Evolutionary conservation across 35 echinoderm and acorn worm genomes (phyloP), one percentile per base, ranked within the genome.

Genomic region (Apostichopus californicus): DNA sequence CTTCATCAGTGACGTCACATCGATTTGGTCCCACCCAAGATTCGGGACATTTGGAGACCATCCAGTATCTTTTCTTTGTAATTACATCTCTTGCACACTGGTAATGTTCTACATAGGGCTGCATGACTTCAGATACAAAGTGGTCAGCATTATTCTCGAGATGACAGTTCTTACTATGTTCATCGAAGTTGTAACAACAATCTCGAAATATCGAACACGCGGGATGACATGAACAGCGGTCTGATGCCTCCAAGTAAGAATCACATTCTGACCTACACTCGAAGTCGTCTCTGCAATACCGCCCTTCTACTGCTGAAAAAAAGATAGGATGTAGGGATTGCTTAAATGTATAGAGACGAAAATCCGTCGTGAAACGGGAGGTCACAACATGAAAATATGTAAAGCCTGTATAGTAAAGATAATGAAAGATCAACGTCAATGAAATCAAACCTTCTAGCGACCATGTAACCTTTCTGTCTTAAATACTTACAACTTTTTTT

Each of bases 1-100:
- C 58, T 65, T 65, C 85, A 88, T 34, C 79, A 81, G n/a, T 73
- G 70, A 81, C 61, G 56, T 88, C 86, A 88, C 86, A 88, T 63
- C 15, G 86, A 63, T 72, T 73, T 4, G 22, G 34, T 26, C 86
- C 86, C 15, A 3, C 8, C 86, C 60, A 88, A 17, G 60, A 71
- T 8, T 71, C n/a, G 1, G 86, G 86, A 15, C 86, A 88, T 73
- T 88, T 89, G 0, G 86, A 89, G 8, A 89, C 64, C 86, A 89
- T 89, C 86, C 86, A 89, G 24, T 89, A 89, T 9, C 17, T 52
- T 12, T 89, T 26, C 1, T 12, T 17, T 26, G 86, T 72, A 15
- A 68, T 72, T 5, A 13, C 61, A 54, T 89, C 86, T 17, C 20
- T 12, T 14, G 25, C 72, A 89, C 86, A 89, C 15, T 89, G 86